phyloP scores from a whole-genome alignment of 2,888 invertebrate species.

The Drosophila mettleri region DNA sequence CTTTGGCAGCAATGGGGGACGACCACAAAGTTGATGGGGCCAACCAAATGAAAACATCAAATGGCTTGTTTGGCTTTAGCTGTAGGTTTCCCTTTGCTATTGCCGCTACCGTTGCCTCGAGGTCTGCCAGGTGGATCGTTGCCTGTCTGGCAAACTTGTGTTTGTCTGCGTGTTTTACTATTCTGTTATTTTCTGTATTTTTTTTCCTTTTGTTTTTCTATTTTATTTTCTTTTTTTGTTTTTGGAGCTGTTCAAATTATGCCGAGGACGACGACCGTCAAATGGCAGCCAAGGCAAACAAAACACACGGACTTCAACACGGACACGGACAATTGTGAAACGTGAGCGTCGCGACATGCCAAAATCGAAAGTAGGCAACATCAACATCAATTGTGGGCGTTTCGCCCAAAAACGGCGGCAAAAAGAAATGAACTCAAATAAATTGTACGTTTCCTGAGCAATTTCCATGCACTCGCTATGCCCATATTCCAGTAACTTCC shows the following conservation, averaged over 20 bases:
- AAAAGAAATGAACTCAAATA: conserved; percentile 80
- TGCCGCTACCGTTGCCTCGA: background rate
- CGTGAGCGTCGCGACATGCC: conserved; percentile 76
- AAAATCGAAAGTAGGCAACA: conserved; percentile 79
- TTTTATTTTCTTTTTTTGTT: conserved; percentile 15
- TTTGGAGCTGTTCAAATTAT: conserved; percentile 65
- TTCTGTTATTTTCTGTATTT: conserved; percentile 25
- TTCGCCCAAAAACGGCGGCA: conserved; percentile 64
- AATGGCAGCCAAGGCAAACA: conserved; percentile 70
- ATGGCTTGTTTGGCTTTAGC: conserved; percentile 68
- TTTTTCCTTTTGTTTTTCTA: conserved; percentile 6
- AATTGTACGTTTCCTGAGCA: conserved; percentile 81
- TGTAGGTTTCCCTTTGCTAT: conserved; percentile 27
- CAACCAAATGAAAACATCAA: conserved; percentile 76
- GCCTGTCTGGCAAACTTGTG: conserved; percentile 69
- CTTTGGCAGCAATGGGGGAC: conserved; percentile 38
- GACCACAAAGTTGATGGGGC: conserved; percentile 64
- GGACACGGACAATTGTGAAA: conserved; percentile 59
- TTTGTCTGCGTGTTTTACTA: conserved; percentile 43
- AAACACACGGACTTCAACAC: conserved; percentile 33
- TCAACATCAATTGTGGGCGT: conserved; percentile 61
- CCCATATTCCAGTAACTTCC: conserved; percentile 4
- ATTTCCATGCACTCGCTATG: conserved; percentile 64
- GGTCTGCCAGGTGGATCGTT: conserved; percentile 58
- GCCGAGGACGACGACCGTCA: conserved; percentile 77